These are phyloP conservation scores for Sarcophaga rosellei DNA, from an alignment of 2,888 invertebrate species.

Conservation along the genomic window DNA sequence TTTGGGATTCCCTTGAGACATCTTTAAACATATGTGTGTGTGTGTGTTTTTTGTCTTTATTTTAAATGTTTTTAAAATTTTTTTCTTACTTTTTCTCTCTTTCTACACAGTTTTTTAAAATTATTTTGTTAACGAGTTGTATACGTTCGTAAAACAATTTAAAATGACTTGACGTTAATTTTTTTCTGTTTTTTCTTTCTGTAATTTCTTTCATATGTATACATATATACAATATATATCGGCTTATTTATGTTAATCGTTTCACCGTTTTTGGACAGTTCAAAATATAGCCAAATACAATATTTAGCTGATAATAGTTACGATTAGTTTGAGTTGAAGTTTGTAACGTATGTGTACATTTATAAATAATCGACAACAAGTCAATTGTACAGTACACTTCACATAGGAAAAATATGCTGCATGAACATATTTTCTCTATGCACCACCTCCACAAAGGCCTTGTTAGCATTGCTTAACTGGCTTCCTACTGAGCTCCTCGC, in stretches of 20 bases:
- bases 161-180: slow-evolving; percentile 28
- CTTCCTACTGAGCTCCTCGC: too few relatives aligned
- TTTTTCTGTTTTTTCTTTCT: not conserved
- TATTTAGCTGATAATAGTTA: too few relatives aligned
- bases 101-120: not conserved
- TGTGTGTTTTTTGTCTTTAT: not conserved
- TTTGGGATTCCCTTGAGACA: slow-evolving; percentile 46
- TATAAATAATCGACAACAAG: too few relatives aligned
- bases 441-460: too few relatives aligned
- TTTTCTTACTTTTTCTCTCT: slow-evolving; percentile 38
- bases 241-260: not conserved
- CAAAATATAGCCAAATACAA: not conserved
- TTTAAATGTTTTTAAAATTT: slow-evolving; percentile 20
- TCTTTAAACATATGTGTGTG: slow-evolving; percentile 25
- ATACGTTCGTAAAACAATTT: slow-evolving; percentile 13
- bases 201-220: not conserved
- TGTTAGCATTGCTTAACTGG: too few relatives aligned
- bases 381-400: too few relatives aligned
- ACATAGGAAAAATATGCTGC: too few relatives aligned
- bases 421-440: too few relatives aligned
- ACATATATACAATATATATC: not conserved
- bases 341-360: too few relatives aligned
- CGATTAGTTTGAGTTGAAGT: too few relatives aligned
- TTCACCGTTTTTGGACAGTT: not conserved
- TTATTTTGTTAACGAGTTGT: not conserved